These are phyloP conservation scores for Rhopilema esculentum DNA, from an alignment of 30 jellyfish, hydroid and myxozoan species.

Conservation along the genomic window DNA sequence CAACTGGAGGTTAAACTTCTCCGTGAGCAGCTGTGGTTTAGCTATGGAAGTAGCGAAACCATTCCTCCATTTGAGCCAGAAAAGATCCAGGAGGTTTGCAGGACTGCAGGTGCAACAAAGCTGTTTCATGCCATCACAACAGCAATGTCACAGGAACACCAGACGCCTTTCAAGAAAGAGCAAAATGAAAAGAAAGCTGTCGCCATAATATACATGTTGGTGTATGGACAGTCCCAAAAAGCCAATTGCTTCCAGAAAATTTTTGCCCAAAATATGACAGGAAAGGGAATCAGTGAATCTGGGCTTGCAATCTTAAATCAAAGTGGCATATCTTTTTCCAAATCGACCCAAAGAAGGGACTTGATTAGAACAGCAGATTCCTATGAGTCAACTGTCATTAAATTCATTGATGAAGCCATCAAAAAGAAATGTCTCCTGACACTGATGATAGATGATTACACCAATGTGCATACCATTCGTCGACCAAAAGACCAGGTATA, in stretches of 20 bases:
- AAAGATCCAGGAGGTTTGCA: slow-evolving; percentile 8
- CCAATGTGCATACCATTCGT: slow-evolving; percentile 11
- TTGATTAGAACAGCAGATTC: not conserved
- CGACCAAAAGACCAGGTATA: not conserved
- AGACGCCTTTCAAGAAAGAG: not conserved
- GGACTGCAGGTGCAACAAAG: slow-evolving; percentile 35
- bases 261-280: not conserved
- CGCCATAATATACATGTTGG: not conserved
- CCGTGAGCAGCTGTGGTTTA: slow-evolving; percentile 5
- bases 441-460: slow-evolving; percentile 9
- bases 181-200: not conserved
- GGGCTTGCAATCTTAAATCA: slow-evolving; percentile 14
- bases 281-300: slow-evolving; percentile 18
- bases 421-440: not conserved
- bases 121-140: not conserved
- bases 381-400: not conserved
- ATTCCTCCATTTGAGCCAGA: slow-evolving; percentile 26
- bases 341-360: not conserved
- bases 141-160: not conserved
- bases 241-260: not conserved
- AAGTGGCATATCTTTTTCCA: not conserved
- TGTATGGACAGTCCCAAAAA: not conserved
- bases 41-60: not conserved
- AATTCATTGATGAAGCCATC: not conserved
- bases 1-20: not conserved